Conservation (phyloP, 2,113 vertebrate genomes). For the Trichechus manatus region DNA sequence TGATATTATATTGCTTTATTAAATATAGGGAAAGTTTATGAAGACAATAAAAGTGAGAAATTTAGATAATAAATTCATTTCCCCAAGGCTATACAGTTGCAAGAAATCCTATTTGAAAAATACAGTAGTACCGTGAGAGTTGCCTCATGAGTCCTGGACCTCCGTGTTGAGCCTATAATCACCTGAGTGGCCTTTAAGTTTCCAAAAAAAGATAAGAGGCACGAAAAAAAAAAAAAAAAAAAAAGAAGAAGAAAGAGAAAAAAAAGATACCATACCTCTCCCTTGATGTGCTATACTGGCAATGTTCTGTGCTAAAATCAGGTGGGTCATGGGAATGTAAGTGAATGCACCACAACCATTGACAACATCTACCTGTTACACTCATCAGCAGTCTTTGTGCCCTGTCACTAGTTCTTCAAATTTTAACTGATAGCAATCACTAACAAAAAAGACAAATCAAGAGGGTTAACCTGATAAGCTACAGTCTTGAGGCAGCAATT, state of each 20-base stretch:
- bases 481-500: background rate
- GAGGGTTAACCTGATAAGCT: background rate
- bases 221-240: background rate
- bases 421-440: background rate
- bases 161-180: background rate
- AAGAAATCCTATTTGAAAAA: conserved; percentile 43
- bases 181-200: background rate
- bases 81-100: background rate
- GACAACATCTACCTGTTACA: background rate
- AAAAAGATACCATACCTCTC: background rate
- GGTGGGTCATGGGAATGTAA: no score
- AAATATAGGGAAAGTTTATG: background rate
- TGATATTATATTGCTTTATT: background rate
- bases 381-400: background rate
- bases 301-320: background rate
- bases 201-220: background rate
- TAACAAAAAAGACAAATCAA: background rate
- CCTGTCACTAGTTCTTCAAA: background rate
- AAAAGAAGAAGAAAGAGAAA: background rate
- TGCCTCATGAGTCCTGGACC: background rate
- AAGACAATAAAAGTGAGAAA: background rate
- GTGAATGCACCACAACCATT: background rate
- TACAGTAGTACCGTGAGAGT: background rate
- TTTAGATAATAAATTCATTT: conserved; percentile 10
- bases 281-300: background rate